Conservation (phyloP, 2,113 vertebrate species). For the Odontesthes bonariensis region DNA sequence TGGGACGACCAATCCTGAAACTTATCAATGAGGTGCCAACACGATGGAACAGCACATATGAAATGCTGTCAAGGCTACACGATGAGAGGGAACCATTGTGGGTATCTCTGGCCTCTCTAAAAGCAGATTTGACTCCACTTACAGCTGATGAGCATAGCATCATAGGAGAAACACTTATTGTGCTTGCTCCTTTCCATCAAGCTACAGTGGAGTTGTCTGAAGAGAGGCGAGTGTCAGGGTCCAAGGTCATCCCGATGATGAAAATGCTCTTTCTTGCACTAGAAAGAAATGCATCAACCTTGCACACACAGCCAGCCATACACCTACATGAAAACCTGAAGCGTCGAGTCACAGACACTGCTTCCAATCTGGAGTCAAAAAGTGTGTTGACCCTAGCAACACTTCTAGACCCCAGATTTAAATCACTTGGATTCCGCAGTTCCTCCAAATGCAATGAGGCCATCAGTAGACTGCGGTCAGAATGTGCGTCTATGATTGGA, state of each 20-base stretch:
- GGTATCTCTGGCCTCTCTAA: conserved; percentile 2
- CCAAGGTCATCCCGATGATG: neutral
- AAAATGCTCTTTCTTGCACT: neutral
- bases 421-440: fast-evolving
- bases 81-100: neutral
- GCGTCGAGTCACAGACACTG: neutral
- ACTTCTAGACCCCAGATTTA: neutral
- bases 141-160: neutral
- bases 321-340: neutral
- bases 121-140: neutral
- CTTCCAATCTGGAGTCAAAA: neutral
- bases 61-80: neutral
- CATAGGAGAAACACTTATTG: neutral
- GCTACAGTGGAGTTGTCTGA: neutral
- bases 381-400: neutral
- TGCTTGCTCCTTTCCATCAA: neutral
- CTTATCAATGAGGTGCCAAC: conserved; percentile 25
- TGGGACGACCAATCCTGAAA: too few species aligned
- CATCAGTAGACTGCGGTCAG: too few species aligned
- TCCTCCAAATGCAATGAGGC: neutral
- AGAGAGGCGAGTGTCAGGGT: neutral
- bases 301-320: neutral
- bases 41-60: conserved; percentile 1
- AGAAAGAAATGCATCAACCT: neutral
- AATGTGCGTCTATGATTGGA: too few species aligned